These are phyloP conservation scores for Morone chrysops DNA, from an alignment of 2,113 vertebrate genomes.

Conservation along the genomic window DNA sequence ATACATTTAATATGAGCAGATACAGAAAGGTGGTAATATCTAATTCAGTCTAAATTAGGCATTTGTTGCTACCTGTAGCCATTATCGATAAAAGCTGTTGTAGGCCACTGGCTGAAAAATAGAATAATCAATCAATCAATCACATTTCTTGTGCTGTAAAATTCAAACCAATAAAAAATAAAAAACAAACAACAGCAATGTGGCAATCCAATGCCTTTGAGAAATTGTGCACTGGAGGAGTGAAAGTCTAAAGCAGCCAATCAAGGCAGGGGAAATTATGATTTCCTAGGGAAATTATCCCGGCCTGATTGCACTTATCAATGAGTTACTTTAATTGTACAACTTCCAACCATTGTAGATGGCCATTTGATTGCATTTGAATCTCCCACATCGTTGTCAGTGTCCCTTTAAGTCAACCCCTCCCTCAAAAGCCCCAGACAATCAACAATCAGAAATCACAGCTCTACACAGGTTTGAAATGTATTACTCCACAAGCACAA, in stretches of 20 bases:
- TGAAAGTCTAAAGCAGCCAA: slow-evolving; percentile 57
- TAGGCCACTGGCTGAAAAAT: background rate
- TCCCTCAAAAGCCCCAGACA: slow-evolving; percentile 27
- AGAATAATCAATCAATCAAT: slow-evolving; percentile 24
- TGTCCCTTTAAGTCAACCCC: background rate
- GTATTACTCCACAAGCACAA: background rate
- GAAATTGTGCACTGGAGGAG: slow-evolving; percentile 26
- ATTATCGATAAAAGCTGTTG: no score
- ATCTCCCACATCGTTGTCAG: slow-evolving; percentile 21
- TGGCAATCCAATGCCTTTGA: slow-evolving; percentile 1
- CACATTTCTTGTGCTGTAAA: slow-evolving; percentile 25
- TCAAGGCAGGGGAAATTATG: slow-evolving; percentile 49
- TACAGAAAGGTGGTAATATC: background rate
- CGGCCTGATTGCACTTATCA: slow-evolving; percentile 73
- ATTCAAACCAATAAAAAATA: no score
- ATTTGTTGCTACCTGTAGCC: no score
- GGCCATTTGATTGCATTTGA: slow-evolving; percentile 65
- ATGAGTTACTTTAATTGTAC: slow-evolving; percentile 61
- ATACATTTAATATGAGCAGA: no score
- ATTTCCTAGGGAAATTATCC: slow-evolving; percentile 66
- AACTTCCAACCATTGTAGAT: slow-evolving; percentile 38
- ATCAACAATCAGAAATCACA: slow-evolving; percentile 56
- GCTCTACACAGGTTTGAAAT: background rate
- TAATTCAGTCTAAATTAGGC: background rate
- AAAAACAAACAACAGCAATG: slow-evolving; percentile 21